Evolutionary conservation across 2,888 invertebrate species (phyloP), one percentile per base, ranked within the genome.

Genomic region (Idaea aversata): DNA sequence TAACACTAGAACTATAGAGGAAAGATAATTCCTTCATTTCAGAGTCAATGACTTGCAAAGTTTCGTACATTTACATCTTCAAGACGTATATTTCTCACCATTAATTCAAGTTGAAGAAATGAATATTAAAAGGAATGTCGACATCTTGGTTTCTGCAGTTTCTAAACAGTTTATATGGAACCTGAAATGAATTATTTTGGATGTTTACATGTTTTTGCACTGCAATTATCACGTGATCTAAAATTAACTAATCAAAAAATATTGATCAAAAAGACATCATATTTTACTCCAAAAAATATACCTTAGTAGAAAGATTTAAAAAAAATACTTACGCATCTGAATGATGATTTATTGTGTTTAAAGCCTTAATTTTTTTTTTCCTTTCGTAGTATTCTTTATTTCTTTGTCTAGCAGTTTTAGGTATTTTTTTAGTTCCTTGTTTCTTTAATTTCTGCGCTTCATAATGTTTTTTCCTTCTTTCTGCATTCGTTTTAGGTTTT

Each of bases 11-110:
- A 76, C 61, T 75, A 65, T 78, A 76, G 76, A 5, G 58, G 77
- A 77, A 79, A 75, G 75, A 78, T 69, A 75, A 72, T 75, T 63
- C 63, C 66, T 80, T 79, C 77, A 79, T 78, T 81, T 81, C 76
- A 77, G 75, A 78, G 79, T 72, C 57, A 79, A 81, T 77, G 75
- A 77, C 75, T 76, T 74, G 73, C 71, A 78, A 62, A 79, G 78
- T 63, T 80, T 77, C 77, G n/a, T n/a, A n/a, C n/a, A n/a, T n/a
- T n/a, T n/a, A n/a, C n/a, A n/a, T n/a, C n/a, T n/a, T 75, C 73
- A 76, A 73, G 75, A 75, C 34, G 71, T 59, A 63, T 74, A 77
- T 62, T 77, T 77, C 58, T 75, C 77, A 59, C 75, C 75, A 72
- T 71, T 69, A 67, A 65, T 72, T 73, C 70, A 75, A 75, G 75